phyloP scores from a whole-genome alignment of 2,888 invertebrate genomes.

The Dusona sp. region DNA sequence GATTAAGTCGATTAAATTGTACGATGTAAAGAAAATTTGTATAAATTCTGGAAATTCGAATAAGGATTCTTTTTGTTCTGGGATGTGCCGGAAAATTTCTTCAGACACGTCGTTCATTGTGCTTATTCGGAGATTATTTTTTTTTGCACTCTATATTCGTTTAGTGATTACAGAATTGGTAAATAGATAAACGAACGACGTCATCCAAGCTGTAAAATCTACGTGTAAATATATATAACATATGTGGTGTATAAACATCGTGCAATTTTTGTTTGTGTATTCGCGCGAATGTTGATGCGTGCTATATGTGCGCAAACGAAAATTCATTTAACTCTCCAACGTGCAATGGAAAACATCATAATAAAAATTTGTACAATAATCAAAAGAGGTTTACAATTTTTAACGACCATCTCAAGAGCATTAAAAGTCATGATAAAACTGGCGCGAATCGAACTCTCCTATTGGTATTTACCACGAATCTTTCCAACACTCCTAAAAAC shows the following conservation, averaged over 20 bases:
- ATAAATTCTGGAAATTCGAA: neutral
- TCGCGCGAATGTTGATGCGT: slow-evolving; percentile 41
- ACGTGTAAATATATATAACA: slow-evolving; percentile 15
- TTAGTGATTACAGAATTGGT: slow-evolving; percentile 35
- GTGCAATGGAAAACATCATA: slow-evolving; percentile 25
- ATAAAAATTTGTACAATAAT: slow-evolving; percentile 65
- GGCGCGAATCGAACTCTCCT: neutral
- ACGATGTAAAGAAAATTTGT: neutral
- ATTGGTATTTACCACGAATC: neutral
- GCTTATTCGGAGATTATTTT: slow-evolving; percentile 35
- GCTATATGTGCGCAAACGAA: slow-evolving; percentile 12
- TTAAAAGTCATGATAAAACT: neutral
- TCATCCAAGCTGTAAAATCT: slow-evolving; percentile 50
- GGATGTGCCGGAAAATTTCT: neutral
- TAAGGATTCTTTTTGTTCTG: neutral
- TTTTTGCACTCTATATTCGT: slow-evolving; percentile 15
- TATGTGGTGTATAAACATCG: slow-evolving; percentile 35
- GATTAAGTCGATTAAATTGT: neutral
- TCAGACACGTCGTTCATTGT: slow-evolving; percentile 5
- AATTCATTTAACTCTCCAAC: slow-evolving; percentile 29
- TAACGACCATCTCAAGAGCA: neutral
- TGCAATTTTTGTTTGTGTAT: slow-evolving; percentile 52
- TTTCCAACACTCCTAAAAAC: neutral
- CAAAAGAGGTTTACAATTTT: slow-evolving; percentile 4
- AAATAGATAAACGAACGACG: slow-evolving; percentile 47